Conservation (phyloP, 2,888 invertebrate genomes). For the Tetranychus piercei region DNA sequence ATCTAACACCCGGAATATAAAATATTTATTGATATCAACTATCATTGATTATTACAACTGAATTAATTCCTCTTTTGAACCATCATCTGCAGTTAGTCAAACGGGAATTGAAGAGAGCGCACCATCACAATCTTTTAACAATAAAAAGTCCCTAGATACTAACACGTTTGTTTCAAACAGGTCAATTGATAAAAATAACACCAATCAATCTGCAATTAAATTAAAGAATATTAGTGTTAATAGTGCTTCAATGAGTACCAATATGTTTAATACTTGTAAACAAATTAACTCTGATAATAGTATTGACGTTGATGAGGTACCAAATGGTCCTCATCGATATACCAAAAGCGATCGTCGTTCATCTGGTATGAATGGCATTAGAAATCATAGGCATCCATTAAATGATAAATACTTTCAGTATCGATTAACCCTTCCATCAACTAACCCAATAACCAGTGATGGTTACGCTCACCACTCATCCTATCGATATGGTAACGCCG, state of each 20-base stretch:
- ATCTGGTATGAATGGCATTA: not conserved
- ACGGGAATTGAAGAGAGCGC: not conserved
- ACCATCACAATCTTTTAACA: not conserved
- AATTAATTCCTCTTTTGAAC: not conserved
- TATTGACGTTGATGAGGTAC: not conserved
- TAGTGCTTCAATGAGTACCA: too few species aligned
- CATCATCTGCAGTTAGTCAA: not conserved
- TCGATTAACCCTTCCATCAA: not conserved
- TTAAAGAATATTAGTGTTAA: too few species aligned
- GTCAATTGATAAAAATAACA: too few species aligned
- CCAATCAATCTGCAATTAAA: too few species aligned
- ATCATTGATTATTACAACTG: not conserved
- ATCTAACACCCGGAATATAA: too few species aligned
- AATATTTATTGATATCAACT: not conserved
- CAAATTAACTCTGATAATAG: not conserved
- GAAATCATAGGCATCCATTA: not conserved
- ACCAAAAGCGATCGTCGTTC: not conserved
- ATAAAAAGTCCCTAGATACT: not conserved
- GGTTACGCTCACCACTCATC: not conserved
- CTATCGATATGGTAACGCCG: not conserved
- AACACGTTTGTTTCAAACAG: not conserved
- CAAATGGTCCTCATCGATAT: not conserved
- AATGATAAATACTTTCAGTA: not conserved
- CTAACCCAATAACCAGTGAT: not conserved
- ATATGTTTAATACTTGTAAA: too few species aligned